phyloP scores from a whole-genome alignment of 2,888 invertebrate genomes.

The Metallyticus violacea region DNA sequence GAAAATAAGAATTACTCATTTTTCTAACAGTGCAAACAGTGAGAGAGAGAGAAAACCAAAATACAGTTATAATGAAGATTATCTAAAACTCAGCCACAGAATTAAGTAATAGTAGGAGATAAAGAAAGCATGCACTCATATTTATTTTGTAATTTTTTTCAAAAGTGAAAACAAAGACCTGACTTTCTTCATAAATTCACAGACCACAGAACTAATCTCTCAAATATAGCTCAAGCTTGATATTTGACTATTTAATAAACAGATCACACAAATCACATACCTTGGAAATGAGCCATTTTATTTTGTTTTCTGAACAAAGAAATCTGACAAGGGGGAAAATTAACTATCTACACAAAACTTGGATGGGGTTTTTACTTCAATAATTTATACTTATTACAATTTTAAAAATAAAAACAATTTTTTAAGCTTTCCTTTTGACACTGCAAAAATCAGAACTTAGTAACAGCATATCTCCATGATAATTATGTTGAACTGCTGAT shows the following conservation, averaged over 20 bases:
- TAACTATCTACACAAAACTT: background rate
- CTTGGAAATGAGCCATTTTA: no score
- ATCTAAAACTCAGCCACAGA: slow-evolving; percentile 9
- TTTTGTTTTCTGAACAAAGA: background rate
- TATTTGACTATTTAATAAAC: background rate
- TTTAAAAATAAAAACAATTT: background rate
- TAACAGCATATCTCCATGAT: background rate
- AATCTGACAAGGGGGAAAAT: background rate
- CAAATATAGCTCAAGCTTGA: background rate
- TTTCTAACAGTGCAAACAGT: slow-evolving; percentile 15
- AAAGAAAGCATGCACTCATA: background rate
- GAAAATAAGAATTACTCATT: slow-evolving; percentile 14
- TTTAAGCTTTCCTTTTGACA: background rate
- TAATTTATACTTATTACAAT: background rate
- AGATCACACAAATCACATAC: background rate
- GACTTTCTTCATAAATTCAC: background rate
- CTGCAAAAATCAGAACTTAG: background rate
- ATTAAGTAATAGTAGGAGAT: slow-evolving; percentile 11
- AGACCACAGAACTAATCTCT: background rate
- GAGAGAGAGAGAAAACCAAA: slow-evolving; percentile 16
- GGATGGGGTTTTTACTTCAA: background rate
- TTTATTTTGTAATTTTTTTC: background rate
- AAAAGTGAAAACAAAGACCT: background rate
- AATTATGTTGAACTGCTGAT: background rate
- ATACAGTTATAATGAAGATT: slow-evolving; percentile 7